Conservation (phyloP, 2,888 invertebrate species). For the Oeneis ivallda region DNA sequence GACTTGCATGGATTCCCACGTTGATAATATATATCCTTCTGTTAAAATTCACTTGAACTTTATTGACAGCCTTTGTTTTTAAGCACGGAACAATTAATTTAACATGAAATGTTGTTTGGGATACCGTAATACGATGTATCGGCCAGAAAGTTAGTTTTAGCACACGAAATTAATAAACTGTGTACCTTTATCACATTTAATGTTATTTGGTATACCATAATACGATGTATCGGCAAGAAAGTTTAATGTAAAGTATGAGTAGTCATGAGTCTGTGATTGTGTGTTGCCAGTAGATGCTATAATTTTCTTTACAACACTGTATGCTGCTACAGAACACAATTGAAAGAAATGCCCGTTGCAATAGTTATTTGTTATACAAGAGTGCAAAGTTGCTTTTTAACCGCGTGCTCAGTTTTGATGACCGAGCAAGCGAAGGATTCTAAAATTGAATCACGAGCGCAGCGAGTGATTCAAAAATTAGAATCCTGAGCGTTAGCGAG, state of each 20-base stretch:
- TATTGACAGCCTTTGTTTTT: slow-evolving; percentile 23
- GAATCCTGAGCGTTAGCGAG: no score
- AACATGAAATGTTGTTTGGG: background rate
- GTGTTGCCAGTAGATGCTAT: background rate
- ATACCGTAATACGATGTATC: background rate
- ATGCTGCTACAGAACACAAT: no score
- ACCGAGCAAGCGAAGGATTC: no score
- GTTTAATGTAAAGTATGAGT: background rate
- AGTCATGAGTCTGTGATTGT: background rate
- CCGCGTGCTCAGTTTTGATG: no score
- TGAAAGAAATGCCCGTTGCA: no score
- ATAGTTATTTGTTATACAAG: no score
- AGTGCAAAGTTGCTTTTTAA: no score
- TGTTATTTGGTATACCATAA: background rate
- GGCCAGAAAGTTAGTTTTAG: background rate
- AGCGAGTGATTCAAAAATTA: no score
- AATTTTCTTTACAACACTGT: background rate
- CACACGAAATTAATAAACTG: background rate
- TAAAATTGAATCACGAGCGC: no score
- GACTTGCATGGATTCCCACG: slow-evolving; percentile 49
- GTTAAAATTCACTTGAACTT: background rate
- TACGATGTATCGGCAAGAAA: background rate
- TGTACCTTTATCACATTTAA: background rate
- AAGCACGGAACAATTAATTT: no score
- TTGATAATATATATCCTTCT: slow-evolving; percentile 19